Percentiles rank a stretch among this genome's conserved stretches.
Conservation (phyloP, 2,888 invertebrate genomes). For the Urechis unicinctus region DNA sequence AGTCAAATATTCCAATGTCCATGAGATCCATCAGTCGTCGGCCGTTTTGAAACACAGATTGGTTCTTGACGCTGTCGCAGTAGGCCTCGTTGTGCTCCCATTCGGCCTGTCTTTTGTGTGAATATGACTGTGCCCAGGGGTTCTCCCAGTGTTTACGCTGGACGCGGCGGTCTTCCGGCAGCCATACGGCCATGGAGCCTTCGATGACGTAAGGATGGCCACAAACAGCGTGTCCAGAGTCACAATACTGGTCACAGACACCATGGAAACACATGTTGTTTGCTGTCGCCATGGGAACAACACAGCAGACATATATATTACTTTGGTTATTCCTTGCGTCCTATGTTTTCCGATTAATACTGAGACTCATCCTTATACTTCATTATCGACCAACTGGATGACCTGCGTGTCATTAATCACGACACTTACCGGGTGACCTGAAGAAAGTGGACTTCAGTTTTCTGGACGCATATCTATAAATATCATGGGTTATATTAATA, state of each 20-base stretch:
- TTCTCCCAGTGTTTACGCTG: neutral
- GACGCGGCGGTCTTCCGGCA: neutral
- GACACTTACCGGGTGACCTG: neutral
- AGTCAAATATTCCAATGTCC: conserved; percentile 94
- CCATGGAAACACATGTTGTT: neutral
- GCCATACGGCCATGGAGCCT: neutral
- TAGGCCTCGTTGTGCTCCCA: neutral
- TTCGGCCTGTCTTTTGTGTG: neutral
- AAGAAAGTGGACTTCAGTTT: neutral
- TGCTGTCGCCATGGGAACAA: neutral
- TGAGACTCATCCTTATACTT: too few relatives aligned
- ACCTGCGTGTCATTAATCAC: too few relatives aligned
- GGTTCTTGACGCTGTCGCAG: conserved; percentile 52
- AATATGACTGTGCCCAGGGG: neutral
- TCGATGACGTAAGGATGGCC: neutral
- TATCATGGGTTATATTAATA: neutral
- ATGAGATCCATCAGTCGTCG: conserved; percentile 84
- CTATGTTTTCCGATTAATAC: too few relatives aligned
- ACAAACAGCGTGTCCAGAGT: neutral
- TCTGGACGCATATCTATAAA: neutral
- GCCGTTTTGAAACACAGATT: conserved; percentile 85
- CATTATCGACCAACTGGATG: too few relatives aligned
- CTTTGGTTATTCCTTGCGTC: too few relatives aligned
- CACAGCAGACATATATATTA: neutral
- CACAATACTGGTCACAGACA: neutral